phyloP scores from a whole-genome alignment of 2,888 invertebrate genomes.

The Agriopis marginaria region DNA sequence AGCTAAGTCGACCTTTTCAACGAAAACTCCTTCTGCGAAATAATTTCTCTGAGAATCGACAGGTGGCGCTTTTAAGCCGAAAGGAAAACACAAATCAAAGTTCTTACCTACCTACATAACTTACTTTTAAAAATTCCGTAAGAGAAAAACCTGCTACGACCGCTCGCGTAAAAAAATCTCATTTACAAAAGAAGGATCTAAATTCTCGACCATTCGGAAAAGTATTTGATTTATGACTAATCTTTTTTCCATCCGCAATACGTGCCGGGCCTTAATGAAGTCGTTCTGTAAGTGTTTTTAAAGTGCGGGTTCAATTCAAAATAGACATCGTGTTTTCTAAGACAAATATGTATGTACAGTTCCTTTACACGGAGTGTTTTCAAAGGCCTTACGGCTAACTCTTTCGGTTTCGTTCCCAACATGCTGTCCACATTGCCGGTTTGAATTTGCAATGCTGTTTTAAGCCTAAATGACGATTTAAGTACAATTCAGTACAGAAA shows the following conservation, averaged over 20 bases:
- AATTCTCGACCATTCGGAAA: constrained; percentile 31
- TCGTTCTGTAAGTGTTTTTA: constrained; percentile 29
- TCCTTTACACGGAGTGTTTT: neutral
- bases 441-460: too few species aligned
- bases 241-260: constrained; percentile 38
- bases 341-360: neutral
- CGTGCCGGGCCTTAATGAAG: constrained; percentile 39
- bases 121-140: constrained; percentile 10
- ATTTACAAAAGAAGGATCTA: constrained; percentile 25
- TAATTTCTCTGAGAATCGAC: constrained; percentile 10
- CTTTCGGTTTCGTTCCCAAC: too few species aligned
- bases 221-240: constrained; percentile 44
- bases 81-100: constrained; percentile 21
- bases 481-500: too few species aligned
- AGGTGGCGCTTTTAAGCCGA: constrained; percentile 16
- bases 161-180: constrained; percentile 9
- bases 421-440: too few species aligned
- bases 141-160: constrained; percentile 7
- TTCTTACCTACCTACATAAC: constrained; percentile 1
- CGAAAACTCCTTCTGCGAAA: constrained; percentile 3
- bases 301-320: neutral
- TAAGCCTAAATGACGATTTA: too few species aligned
- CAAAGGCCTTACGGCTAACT: too few species aligned
- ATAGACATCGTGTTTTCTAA: neutral
- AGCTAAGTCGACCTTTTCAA: constrained; percentile 2